Conservation (phyloP, 2,797 vertebrate genomes). For the Argentina silus region DNA sequence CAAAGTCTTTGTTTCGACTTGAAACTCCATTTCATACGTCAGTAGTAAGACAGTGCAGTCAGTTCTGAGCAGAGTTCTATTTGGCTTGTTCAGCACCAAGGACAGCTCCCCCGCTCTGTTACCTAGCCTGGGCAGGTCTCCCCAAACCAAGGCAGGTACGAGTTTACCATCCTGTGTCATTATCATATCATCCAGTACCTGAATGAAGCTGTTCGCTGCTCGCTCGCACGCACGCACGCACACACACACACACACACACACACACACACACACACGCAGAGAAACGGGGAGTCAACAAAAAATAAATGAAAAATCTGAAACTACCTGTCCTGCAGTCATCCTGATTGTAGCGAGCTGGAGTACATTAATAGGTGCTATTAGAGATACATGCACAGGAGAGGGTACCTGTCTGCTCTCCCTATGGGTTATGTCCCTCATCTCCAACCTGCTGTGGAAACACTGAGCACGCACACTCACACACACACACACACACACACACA, state of each 20-base stretch:
- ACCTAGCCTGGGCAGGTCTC: neutral
- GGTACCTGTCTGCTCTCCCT: constrained; percentile 35
- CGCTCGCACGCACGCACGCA: neutral
- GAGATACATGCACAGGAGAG: constrained; percentile 37
- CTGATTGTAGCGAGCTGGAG: neutral
- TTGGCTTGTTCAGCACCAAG: constrained; percentile 63
- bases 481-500: too few species aligned
- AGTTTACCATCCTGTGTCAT: neutral
- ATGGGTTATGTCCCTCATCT: constrained; percentile 37
- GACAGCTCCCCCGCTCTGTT: constrained; percentile 61
- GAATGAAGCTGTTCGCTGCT: neutral
- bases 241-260: too few species aligned
- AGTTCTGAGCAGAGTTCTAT: too few species aligned
- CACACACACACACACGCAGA: too few species aligned
- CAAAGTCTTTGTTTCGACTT: constrained; percentile 24
- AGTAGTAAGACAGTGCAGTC: too few species aligned
- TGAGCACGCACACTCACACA: constrained; percentile 30
- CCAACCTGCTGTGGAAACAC: constrained; percentile 5
- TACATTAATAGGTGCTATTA: constrained; percentile 41
- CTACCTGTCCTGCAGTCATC: neutral
- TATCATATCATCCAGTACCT: neutral
- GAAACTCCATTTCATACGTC: too few species aligned
- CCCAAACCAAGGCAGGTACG: neutral
- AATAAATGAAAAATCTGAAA: too few species aligned
- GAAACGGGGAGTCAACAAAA: too few species aligned